These are phyloP conservation scores for Drosophila bocqueti DNA, from an alignment of 1,140 invertebrate species.

Conservation along the genomic window DNA sequence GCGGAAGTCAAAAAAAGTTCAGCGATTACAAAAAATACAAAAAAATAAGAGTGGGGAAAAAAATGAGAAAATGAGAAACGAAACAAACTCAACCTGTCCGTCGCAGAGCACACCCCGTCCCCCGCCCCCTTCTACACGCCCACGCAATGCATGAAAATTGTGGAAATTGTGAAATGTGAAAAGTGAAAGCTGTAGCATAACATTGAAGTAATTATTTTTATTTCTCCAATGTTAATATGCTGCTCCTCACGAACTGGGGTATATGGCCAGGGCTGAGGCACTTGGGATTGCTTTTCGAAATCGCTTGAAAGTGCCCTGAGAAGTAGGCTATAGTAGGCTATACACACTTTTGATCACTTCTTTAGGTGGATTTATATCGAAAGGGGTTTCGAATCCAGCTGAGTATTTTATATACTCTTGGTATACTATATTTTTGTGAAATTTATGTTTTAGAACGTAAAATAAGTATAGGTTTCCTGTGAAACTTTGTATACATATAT, in stretches of 20 bases:
- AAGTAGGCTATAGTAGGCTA: background rate
- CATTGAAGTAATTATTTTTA: slow-evolving; percentile 80
- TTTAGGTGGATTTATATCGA: no score
- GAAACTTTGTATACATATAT: no score
- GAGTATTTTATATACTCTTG: no score
- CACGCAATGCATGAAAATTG: slow-evolving; percentile 36
- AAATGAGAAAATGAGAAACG: slow-evolving; percentile 21
- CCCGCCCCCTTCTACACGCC: background rate
- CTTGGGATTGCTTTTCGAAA: background rate
- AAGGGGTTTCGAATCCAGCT: no score
- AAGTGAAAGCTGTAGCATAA: slow-evolving; percentile 79
- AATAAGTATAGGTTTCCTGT: no score
- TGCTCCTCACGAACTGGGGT: background rate
- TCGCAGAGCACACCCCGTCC: slow-evolving; percentile 13
- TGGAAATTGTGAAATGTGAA: slow-evolving; percentile 69
- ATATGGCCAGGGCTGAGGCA: background rate
- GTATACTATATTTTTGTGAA: no score
- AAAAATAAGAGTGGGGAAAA: slow-evolving; percentile 8
- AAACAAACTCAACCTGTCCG: slow-evolving; percentile 47
- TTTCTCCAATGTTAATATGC: slow-evolving; percentile 34
- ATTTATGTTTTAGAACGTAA: no score
- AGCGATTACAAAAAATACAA: slow-evolving; percentile 39
- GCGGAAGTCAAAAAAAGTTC: slow-evolving; percentile 69
- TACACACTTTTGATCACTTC: no score
- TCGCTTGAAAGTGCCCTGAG: background rate